Percentiles rank a stretch among this genome's conserved stretches.
Evolutionary conservation across 2,113 vertebrate genomes (phyloP).

Genomic region (Macrotus californicus): DNA sequence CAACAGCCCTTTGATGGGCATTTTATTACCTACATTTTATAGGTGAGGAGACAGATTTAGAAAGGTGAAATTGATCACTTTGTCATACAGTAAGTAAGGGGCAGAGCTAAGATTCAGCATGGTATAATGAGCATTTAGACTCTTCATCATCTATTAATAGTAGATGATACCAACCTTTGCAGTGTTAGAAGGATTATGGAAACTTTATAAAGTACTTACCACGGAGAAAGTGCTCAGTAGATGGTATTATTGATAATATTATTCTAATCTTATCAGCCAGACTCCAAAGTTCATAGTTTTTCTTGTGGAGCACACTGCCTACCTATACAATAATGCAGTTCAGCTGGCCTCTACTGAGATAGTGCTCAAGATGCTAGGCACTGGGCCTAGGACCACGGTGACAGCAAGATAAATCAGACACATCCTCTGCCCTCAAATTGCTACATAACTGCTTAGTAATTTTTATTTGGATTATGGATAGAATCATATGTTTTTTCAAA

Average conservation of each 20-base stretch:
- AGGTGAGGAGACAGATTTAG: background rate
- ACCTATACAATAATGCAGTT: slow-evolving; percentile 1
- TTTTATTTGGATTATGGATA: slow-evolving; percentile 29
- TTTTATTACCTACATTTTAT: slow-evolving; percentile 8
- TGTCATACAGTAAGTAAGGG: background rate
- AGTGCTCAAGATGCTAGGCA: background rate
- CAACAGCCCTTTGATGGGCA: background rate
- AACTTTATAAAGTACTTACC: background rate
- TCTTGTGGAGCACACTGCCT: background rate
- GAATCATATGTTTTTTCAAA: slow-evolving; percentile 4
- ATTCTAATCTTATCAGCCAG: background rate
- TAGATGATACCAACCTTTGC: background rate
- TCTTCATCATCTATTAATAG: slow-evolving; percentile 15
- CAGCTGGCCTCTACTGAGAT: background rate
- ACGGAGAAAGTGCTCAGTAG: background rate
- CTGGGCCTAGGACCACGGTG: background rate
- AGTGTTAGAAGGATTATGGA: background rate
- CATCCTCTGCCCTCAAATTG: background rate
- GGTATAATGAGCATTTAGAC: background rate
- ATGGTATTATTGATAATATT: background rate
- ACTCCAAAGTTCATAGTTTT: background rate
- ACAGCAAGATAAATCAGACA: background rate
- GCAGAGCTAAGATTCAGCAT: background rate
- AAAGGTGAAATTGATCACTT: slow-evolving; percentile 5
- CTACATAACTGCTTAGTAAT: background rate